Evolutionary conservation across 2,888 invertebrate genomes (phyloP).

Genomic region (Nipponacmea schrenckii): DNA sequence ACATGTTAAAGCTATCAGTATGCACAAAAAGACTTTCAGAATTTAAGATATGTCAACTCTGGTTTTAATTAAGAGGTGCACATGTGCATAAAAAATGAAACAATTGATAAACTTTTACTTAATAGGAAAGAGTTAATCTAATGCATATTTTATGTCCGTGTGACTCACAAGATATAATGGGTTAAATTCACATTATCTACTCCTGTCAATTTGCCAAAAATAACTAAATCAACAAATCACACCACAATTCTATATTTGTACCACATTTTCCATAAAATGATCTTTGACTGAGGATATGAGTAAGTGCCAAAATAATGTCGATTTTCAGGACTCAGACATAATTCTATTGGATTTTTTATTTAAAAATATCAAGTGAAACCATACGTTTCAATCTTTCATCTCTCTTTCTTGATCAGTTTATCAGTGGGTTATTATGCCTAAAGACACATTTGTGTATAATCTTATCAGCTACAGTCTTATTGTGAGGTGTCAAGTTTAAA

Average conservation of each 20-base stretch:
- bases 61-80: not conserved
- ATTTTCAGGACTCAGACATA: not conserved
- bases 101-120: slow-evolving; percentile 8
- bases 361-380: slow-evolving; percentile 2
- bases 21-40: no score
- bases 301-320: not conserved
- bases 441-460: slow-evolving; percentile 2
- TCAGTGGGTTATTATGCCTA: slow-evolving; percentile 1
- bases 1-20: no score
- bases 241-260: slow-evolving; percentile 9
- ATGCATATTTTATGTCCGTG: slow-evolving; percentile 1
- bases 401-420: not conserved
- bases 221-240: slow-evolving; percentile 9
- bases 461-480: not conserved
- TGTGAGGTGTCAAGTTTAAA: slow-evolving; percentile 7
- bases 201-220: slow-evolving; percentile 7
- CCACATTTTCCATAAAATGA: slow-evolving; percentile 9
- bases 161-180: slow-evolving; percentile 1
- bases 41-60: not conserved
- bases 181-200: slow-evolving; percentile 9
- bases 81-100: not conserved
- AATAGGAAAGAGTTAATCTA: not conserved
- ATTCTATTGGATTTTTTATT: not conserved
- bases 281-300: slow-evolving; percentile 9
- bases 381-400: not conserved